A percentile compares a stretch with the other conserved stretches of the same genome.
These are phyloP conservation scores for Trematomus bernacchii DNA, from an alignment of 2,797 vertebrate species.

Conservation along the genomic window DNA sequence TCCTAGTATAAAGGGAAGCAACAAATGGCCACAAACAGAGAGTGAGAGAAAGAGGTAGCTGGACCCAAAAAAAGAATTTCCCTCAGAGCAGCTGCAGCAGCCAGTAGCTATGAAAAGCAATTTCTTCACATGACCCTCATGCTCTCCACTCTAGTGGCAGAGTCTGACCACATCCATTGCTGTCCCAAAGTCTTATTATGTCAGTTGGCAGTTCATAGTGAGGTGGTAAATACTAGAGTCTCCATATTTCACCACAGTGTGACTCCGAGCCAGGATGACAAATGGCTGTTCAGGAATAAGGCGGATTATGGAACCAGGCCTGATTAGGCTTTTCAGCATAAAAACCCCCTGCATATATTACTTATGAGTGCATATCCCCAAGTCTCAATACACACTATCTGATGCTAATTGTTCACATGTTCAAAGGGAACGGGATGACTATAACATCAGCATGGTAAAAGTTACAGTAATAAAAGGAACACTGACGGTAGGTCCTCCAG, in stretches of 20 bases:
- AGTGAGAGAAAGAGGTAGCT: constrained; percentile 28
- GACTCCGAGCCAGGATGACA: constrained; percentile 50
- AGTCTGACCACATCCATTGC: constrained; percentile 61
- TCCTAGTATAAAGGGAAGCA: constrained; percentile 1
- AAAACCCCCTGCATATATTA: constrained; percentile 3
- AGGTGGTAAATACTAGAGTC: constrained; percentile 62
- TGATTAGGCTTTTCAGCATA: constrained; percentile 26
- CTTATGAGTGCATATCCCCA: background rate
- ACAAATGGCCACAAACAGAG: background rate
- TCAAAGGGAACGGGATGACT: background rate
- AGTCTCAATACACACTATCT: constrained; percentile 6
- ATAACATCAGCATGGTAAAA: background rate
- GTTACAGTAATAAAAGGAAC: constrained; percentile 17
- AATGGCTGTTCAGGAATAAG: constrained; percentile 41
- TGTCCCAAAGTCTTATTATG: constrained; percentile 60
- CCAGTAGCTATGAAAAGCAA: constrained; percentile 36
- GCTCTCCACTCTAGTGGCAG: constrained; percentile 55
- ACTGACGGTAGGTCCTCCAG: constrained; percentile 97
- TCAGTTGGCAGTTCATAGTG: constrained; percentile 57
- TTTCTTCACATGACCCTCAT: constrained; percentile 54
- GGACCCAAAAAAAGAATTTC: constrained; percentile 24
- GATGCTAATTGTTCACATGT: background rate
- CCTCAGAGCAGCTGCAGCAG: constrained; percentile 29
- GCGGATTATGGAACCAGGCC: constrained; percentile 35
- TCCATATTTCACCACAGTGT: constrained; percentile 61